Evolutionary conservation across 2,797 vertebrate species (phyloP).

Genomic region (Liasis olivaceus): DNA sequence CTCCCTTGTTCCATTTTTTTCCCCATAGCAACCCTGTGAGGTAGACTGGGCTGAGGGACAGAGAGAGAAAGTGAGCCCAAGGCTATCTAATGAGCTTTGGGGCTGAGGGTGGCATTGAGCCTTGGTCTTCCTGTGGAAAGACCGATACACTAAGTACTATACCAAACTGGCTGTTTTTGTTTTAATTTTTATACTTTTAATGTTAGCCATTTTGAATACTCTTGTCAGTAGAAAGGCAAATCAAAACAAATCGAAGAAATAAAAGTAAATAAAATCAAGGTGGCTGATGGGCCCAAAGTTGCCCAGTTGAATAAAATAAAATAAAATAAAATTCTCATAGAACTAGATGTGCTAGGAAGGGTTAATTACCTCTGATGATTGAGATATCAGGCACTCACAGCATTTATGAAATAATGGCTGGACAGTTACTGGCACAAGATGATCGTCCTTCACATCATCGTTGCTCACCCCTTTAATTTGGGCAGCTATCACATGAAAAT

Average conservation of each 20-base stretch:
- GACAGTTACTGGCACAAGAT: not conserved
- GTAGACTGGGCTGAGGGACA: not conserved
- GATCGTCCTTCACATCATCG: not conserved
- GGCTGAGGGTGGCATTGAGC: not conserved
- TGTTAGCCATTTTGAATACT: not conserved
- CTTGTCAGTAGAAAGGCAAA: not conserved
- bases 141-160: not conserved
- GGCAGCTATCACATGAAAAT: not conserved
- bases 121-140: not conserved
- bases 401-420: not conserved
- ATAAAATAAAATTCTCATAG: not conserved
- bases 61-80: not conserved
- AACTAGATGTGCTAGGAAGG: not conserved
- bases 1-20: not conserved
- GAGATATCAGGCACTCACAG: not conserved
- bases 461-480: not conserved
- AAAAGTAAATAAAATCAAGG: not conserved
- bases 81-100: not conserved
- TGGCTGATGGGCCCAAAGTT: not conserved
- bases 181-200: not conserved
- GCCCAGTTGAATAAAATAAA: not conserved
- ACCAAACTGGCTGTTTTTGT: not conserved
- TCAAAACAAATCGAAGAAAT: not conserved
- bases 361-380: not conserved
- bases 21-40: not conserved